Percentiles rank a stretch among this genome's conserved stretches.
Conservation (phyloP, 2,888 invertebrate species). For the Protophormia terraenovae region DNA sequence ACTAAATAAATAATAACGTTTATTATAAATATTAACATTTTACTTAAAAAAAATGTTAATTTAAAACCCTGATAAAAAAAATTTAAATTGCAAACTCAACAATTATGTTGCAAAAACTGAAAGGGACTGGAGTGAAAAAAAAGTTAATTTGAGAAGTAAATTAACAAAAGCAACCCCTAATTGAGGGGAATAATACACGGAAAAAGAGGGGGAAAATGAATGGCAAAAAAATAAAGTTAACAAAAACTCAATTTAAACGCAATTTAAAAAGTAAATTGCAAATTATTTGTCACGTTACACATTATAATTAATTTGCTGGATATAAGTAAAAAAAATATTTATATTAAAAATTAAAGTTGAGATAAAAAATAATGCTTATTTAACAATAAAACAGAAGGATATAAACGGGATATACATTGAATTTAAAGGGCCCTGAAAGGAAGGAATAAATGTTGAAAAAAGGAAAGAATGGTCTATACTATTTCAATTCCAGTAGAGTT, state of each 20-base stretch:
- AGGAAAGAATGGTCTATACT: too few relatives aligned
- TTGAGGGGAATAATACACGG: too few relatives aligned
- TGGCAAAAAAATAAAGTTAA: neutral
- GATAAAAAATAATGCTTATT: constrained; percentile 3
- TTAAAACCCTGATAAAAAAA: neutral
- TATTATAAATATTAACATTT: neutral
- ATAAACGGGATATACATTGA: too few relatives aligned
- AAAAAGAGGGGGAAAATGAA: too few relatives aligned
- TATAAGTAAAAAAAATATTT: neutral
- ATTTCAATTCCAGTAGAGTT: too few relatives aligned
- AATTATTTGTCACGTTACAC: constrained; percentile 31
- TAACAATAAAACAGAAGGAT: neutral
- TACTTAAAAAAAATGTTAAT: neutral
- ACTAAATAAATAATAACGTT: constrained; percentile 26
- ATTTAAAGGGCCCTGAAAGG: too few relatives aligned
- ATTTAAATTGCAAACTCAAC: neutral
- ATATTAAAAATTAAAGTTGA: neutral
- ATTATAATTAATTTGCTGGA: constrained; percentile 29
- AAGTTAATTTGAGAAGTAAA: neutral
- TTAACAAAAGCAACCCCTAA: neutral
- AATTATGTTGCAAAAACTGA: neutral
- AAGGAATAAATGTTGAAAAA: too few relatives aligned
- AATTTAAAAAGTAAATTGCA: constrained; percentile 19
- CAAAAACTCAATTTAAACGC: constrained; percentile 21
- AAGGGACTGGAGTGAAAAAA: neutral